phyloP scores from a whole-genome alignment of 2,113 vertebrate species.

The Nyctibius bracteatus region DNA sequence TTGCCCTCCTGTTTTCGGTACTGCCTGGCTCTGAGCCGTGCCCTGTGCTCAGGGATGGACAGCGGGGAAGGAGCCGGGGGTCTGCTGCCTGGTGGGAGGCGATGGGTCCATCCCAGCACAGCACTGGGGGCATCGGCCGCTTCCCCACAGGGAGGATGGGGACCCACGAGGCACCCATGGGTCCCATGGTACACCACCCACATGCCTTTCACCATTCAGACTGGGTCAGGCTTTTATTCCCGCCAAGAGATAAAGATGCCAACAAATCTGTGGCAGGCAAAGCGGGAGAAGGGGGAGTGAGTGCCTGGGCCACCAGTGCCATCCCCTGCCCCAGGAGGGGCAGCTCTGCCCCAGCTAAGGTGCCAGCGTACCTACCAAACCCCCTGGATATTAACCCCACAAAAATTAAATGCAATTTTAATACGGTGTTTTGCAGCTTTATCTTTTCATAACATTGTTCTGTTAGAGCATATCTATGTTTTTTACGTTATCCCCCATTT shows the following conservation, averaged over 20 bases:
- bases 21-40: neutral
- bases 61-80: neutral
- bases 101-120: neutral
- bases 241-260: neutral
- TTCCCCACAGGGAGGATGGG: neutral
- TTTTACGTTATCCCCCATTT: neutral
- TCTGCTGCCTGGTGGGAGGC: neutral
- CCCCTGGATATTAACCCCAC: neutral
- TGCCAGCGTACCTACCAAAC: neutral
- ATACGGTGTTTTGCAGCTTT: neutral
- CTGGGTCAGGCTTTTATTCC: neutral
- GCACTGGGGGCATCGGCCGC: accelerated
- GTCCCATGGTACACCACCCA: neutral
- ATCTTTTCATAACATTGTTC: neutral
- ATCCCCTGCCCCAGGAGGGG: neutral
- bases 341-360: neutral
- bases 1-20: neutral
- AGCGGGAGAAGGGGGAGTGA: neutral
- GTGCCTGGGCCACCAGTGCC: accelerated
- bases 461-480: neutral
- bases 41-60: neutral
- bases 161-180: accelerated
- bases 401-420: neutral
- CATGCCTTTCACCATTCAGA: neutral
- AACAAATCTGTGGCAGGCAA: neutral